These are phyloP conservation scores for Gonioctena quinquepunctata DNA, from an alignment of 1,140 invertebrate genomes.

Conservation along the genomic window DNA sequence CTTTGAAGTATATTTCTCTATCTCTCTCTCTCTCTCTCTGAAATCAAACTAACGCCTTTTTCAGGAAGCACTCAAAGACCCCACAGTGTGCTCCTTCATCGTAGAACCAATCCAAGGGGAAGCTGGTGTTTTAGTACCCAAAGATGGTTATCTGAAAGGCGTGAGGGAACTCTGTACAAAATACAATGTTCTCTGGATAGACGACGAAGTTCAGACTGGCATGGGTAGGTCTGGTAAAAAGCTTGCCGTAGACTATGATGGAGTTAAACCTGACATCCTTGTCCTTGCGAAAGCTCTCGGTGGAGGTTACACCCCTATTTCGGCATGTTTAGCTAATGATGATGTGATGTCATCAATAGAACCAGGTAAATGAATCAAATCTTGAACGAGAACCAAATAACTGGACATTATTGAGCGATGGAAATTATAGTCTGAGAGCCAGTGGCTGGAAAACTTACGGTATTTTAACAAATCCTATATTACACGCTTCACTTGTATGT, in stretches of 20 bases:
- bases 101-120: slow-evolving; percentile 99
- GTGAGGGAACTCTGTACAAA: too few relatives aligned
- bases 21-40: too few relatives aligned
- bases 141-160: slow-evolving; percentile 84
- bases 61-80: slow-evolving; percentile 64
- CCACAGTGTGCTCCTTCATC: slow-evolving; percentile 94
- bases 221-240: slow-evolving; percentile 89
- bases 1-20: too few relatives aligned
- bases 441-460: too few relatives aligned
- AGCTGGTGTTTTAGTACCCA: slow-evolving; percentile 93
- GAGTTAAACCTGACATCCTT: slow-evolving; percentile 91
- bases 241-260: slow-evolving; percentile 88
- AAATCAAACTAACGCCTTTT: too few relatives aligned
- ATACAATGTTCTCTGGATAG: slow-evolving; percentile 97
- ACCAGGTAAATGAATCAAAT: too few relatives aligned
- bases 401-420: too few relatives aligned
- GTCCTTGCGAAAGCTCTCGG: slow-evolving; percentile 97
- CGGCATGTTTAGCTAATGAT: slow-evolving; percentile 85
- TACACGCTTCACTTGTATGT: too few relatives aligned
- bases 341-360: slow-evolving; percentile 87
- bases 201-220: slow-evolving; percentile 97
- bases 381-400: too few relatives aligned
- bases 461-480: too few relatives aligned
- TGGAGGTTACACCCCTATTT: slow-evolving; percentile 94
- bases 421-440: too few relatives aligned